Conservation (phyloP, 30 jellyfish, hydroid and myxozoan genomes). For the Pelagia noctiluca region DNA sequence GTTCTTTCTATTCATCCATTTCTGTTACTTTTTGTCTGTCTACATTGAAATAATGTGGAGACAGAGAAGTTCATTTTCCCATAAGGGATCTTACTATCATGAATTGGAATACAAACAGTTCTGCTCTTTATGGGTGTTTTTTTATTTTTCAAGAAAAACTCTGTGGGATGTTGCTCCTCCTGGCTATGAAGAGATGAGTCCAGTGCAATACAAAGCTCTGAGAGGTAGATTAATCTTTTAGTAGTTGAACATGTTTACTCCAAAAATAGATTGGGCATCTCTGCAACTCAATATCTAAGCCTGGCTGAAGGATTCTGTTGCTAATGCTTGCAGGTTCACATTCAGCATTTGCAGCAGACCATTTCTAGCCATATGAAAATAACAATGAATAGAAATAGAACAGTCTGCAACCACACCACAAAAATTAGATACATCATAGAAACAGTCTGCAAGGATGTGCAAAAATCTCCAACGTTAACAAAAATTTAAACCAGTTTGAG, state of each 20-base stretch:
- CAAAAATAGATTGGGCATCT: too few relatives aligned
- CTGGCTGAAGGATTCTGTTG: too few relatives aligned
- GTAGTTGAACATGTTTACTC: background rate
- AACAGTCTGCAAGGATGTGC: too few relatives aligned
- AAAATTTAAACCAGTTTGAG: too few relatives aligned
- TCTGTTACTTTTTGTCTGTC: background rate
- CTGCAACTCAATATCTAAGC: background rate
- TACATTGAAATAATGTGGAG: background rate
- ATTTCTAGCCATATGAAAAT: background rate
- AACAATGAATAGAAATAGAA: background rate
- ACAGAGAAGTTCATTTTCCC: background rate
- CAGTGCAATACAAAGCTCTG: conserved; percentile 94
- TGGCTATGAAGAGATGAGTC: conserved; percentile 97
- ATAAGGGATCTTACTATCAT: background rate
- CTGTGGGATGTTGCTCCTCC: conserved; percentile 98
- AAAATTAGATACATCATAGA: too few relatives aligned
- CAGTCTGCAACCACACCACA: background rate
- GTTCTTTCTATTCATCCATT: background rate
- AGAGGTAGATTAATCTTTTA: conserved; percentile 65
- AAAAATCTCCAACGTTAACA: too few relatives aligned
- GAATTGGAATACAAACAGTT: too few relatives aligned
- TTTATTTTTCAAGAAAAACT: too few relatives aligned
- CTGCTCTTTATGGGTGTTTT: background rate
- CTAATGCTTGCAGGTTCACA: background rate
- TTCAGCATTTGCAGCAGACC: background rate